A percentile compares a stretch with the other conserved stretches of the same genome.
Evolutionary conservation across 1,140 invertebrate genomes (phyloP).

Genomic region (Glossosoma conforme): DNA sequence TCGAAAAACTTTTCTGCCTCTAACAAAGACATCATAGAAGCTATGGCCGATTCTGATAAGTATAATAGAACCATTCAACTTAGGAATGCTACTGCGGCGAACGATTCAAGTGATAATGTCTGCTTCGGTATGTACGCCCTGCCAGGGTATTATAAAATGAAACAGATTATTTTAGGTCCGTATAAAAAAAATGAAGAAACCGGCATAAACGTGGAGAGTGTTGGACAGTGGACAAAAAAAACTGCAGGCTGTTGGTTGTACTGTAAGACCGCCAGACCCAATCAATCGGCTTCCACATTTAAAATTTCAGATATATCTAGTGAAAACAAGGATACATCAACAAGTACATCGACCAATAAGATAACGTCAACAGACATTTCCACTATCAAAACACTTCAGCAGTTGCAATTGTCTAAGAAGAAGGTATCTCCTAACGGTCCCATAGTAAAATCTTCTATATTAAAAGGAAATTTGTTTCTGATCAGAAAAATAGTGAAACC

Average conservation of each 20-base stretch:
- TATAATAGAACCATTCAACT: constrained; percentile 5
- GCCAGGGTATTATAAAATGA: constrained; percentile 6
- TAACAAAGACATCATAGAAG: constrained; percentile 7
- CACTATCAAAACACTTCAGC: too few species aligned
- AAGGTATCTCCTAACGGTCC: too few species aligned
- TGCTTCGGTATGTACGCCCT: constrained; percentile 13
- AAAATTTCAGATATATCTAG: too few species aligned
- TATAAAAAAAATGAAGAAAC: constrained; percentile 11
- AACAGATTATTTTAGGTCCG: constrained; percentile 16
- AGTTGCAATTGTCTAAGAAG: too few species aligned
- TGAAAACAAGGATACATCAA: neutral
- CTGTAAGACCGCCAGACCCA: too few species aligned
- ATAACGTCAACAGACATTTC: constrained; percentile 5
- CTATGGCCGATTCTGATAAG: constrained; percentile 8
- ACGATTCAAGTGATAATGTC: neutral
- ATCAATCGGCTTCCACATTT: too few species aligned
- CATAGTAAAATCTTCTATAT: too few species aligned
- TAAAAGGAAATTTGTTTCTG: too few species aligned
- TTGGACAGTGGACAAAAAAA: too few species aligned
- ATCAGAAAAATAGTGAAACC: too few species aligned
- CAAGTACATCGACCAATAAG: constrained; percentile 5
- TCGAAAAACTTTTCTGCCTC: constrained; percentile 4
- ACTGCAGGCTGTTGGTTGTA: too few species aligned
- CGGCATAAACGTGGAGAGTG: constrained; percentile 5
- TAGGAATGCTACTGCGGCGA: neutral